Conservation (phyloP, 2,797 vertebrate species). For the Semotilus atromaculatus region DNA sequence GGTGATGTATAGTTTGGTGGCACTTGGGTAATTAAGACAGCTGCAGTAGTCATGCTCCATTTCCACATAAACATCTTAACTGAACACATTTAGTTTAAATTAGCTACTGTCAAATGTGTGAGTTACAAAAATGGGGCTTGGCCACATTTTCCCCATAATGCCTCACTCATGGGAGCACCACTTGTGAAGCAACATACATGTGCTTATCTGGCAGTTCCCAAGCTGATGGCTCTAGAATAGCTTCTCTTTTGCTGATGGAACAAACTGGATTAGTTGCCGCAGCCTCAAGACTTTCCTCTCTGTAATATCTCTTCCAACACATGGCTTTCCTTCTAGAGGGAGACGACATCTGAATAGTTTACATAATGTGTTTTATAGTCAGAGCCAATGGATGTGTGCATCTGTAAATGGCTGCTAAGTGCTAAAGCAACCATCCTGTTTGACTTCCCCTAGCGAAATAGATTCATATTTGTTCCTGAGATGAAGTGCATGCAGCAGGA, state of each 20-base stretch:
- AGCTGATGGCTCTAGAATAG: conserved; percentile 46
- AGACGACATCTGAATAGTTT: conserved; percentile 48
- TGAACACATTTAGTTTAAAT: conserved; percentile 1
- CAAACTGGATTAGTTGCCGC: conserved; percentile 71
- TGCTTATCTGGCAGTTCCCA: conserved; percentile 59
- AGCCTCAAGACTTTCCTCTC: conserved; percentile 62
- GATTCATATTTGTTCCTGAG: conserved; percentile 7
- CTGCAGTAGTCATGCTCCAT: conserved; percentile 20
- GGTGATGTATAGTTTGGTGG: conserved; percentile 18
- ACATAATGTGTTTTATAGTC: conserved; percentile 40
- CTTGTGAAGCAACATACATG: conserved; percentile 48
- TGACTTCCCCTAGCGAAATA: neutral
- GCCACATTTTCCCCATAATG: conserved; percentile 17
- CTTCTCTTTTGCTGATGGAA: conserved; percentile 60
- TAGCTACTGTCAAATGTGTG: conserved; percentile 24
- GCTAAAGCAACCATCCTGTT: conserved; percentile 30
- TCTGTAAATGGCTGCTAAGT: conserved; percentile 38
- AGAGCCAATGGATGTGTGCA: conserved; percentile 32
- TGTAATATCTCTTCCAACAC: conserved; percentile 68
- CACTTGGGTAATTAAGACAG: conserved; percentile 33
- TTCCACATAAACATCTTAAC: conserved; percentile 31
- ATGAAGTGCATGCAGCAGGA: conserved; percentile 27
- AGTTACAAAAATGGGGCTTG: conserved; percentile 29
- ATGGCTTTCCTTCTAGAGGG: conserved; percentile 48
- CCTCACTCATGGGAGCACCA: conserved; percentile 22